These are phyloP conservation scores for Ariopsis seemanni DNA, from an alignment of 2,113 vertebrate species.

Conservation along the genomic window DNA sequence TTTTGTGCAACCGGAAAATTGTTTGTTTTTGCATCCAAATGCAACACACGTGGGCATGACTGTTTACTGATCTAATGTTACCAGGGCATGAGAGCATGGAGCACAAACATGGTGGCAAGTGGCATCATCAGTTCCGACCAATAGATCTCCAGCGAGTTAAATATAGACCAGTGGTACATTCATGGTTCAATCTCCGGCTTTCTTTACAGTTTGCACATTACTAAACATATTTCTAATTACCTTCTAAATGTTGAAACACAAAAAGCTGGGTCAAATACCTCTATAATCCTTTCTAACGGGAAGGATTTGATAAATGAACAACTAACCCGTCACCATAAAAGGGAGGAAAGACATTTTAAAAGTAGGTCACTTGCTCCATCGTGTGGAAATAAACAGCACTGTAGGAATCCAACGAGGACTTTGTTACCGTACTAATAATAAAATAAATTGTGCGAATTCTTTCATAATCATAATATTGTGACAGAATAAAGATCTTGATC, in stretches of 20 bases:
- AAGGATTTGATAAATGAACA: background rate
- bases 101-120: too few species aligned
- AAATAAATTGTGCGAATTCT: background rate
- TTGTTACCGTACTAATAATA: background rate
- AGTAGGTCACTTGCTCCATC: background rate
- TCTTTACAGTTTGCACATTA: background rate
- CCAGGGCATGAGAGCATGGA: too few species aligned
- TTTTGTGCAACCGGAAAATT: too few species aligned
- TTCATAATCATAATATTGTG: background rate
- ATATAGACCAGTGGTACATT: background rate
- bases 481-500: background rate
- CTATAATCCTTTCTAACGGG: background rate
- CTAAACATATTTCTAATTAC: background rate
- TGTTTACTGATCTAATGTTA: too few species aligned
- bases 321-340: background rate
- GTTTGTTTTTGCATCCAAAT: too few species aligned
- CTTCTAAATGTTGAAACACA: background rate
- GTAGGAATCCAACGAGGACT: background rate
- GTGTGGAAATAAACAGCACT: slow-evolving; percentile 15
- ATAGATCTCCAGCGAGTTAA: too few species aligned
- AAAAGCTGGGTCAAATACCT: background rate
- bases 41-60: too few species aligned
- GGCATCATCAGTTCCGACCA: too few species aligned
- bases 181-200: background rate
- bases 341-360: background rate